A percentile compares a stretch with the other conserved stretches of the same genome.
These are phyloP conservation scores for Siderastrea siderea DNA, from an alignment of 92 coral and sea anemone genomes.

Conservation along the genomic window DNA sequence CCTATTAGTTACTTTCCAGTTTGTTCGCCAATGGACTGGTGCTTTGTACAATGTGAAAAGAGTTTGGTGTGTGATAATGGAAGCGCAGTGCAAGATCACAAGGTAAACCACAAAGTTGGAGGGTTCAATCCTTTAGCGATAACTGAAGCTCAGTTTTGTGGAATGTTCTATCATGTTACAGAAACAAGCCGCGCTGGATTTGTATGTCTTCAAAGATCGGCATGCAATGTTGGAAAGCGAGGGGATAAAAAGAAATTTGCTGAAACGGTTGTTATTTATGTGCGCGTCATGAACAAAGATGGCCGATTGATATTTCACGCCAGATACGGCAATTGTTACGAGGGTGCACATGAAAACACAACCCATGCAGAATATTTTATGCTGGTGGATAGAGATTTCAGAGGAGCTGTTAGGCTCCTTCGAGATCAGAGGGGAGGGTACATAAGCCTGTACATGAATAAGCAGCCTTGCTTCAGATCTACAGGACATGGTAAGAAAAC, in stretches of 20 bases:
- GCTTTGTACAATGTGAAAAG: slow-evolving; percentile 13
- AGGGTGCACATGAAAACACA: slow-evolving; percentile 29
- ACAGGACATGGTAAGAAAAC: slow-evolving; percentile 36
- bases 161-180: slow-evolving; percentile 41
- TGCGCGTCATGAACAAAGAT: slow-evolving; percentile 8
- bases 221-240: slow-evolving; percentile 18
- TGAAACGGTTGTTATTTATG: slow-evolving; percentile 45
- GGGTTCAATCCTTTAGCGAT: slow-evolving; percentile 38
- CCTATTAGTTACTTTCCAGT: background rate
- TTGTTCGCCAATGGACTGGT: slow-evolving; percentile 12
- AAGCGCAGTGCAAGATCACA: slow-evolving; percentile 39
- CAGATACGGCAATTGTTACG: slow-evolving; percentile 42
- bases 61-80: slow-evolving; percentile 17
- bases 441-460: slow-evolving; percentile 33
- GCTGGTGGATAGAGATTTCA: slow-evolving; percentile 33
- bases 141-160: slow-evolving; percentile 36
- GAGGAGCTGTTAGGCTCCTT: slow-evolving; percentile 24
- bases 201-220: slow-evolving; percentile 20
- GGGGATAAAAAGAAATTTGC: slow-evolving; percentile 22
- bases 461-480: slow-evolving; percentile 36
- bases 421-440: slow-evolving; percentile 32
- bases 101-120: slow-evolving; percentile 29
- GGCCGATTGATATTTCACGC: slow-evolving; percentile 47
- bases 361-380: slow-evolving; percentile 50
- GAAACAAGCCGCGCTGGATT: slow-evolving; percentile 5